phyloP scores from a whole-genome alignment of 1,140 invertebrate species.

The Pseudomyrmex sp. region DNA sequence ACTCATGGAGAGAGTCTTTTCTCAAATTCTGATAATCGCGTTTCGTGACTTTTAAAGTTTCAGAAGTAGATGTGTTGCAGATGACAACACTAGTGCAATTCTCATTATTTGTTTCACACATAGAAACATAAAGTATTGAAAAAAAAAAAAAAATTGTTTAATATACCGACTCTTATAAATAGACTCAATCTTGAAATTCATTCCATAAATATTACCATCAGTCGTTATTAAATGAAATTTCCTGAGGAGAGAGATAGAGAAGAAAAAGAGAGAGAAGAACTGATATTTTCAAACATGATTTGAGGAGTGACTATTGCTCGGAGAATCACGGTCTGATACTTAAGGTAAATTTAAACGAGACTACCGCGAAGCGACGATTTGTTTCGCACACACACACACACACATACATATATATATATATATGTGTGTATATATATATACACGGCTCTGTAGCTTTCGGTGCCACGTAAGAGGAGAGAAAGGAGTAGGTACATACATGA shows the following conservation, averaged over 20 bases:
- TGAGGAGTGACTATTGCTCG: constrained; percentile 39
- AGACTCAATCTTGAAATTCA: too few relatives aligned
- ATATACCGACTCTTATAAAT: too few relatives aligned
- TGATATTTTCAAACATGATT: constrained; percentile 34
- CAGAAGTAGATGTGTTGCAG: background rate
- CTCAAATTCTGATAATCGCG: background rate
- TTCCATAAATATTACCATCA: background rate
- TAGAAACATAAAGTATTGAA: too few relatives aligned
- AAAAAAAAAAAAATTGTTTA: too few relatives aligned
- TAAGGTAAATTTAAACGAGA: constrained; percentile 69
- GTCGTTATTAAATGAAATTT: constrained; percentile 9
- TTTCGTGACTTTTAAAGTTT: constrained; percentile 7
- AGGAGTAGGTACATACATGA: constrained; percentile 22
- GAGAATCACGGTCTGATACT: constrained; percentile 23
- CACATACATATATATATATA: background rate
- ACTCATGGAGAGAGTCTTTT: too few relatives aligned
- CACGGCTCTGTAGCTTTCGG: constrained; percentile 14
- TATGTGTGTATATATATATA: background rate
- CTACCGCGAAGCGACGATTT: constrained; percentile 55
- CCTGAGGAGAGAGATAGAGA: too few relatives aligned
- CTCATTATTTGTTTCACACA: too few relatives aligned
- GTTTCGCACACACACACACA: constrained; percentile 21
- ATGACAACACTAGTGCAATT: too few relatives aligned
- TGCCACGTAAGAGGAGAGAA: constrained; percentile 10
- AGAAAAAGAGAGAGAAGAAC: background rate